phyloP scores from a whole-genome alignment of 2,888 invertebrate genomes.

The Lasius fuliginosus region DNA sequence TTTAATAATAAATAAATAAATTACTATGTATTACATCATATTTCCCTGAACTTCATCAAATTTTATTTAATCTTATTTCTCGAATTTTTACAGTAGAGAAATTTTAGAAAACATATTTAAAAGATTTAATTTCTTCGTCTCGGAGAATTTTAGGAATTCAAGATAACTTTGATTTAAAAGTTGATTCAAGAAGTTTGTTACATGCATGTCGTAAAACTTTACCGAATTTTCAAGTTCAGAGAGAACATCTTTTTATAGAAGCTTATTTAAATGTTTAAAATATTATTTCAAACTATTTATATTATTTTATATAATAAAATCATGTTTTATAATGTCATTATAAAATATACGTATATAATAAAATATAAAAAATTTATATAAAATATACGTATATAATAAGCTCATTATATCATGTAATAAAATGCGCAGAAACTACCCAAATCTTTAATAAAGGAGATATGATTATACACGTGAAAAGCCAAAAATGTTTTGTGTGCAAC shows the following conservation, averaged over 20 bases:
- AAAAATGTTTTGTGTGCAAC: neutral
- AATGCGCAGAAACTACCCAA: neutral
- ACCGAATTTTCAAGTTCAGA: neutral
- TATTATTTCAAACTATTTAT: neutral
- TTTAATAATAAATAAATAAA: conserved; percentile 11
- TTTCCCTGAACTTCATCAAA: neutral
- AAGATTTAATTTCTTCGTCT: neutral
- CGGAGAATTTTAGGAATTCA: neutral
- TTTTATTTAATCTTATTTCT: neutral
- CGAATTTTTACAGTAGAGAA: neutral
- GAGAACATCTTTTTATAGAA: neutral
- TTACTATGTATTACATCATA: neutral
- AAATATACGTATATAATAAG: neutral
- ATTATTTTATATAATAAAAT: neutral
- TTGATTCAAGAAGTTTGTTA: neutral
- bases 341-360: no score
- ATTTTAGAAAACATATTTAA: neutral
- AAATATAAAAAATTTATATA: no score
- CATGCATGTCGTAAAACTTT: neutral
- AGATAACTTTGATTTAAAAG: neutral
- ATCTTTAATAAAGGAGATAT: neutral
- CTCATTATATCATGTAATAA: neutral
- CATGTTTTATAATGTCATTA: neutral
- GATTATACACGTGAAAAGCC: neutral
- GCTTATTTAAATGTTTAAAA: neutral